phyloP scores from a whole-genome alignment of 1,140 invertebrate species.

The Gerris buenoi region DNA sequence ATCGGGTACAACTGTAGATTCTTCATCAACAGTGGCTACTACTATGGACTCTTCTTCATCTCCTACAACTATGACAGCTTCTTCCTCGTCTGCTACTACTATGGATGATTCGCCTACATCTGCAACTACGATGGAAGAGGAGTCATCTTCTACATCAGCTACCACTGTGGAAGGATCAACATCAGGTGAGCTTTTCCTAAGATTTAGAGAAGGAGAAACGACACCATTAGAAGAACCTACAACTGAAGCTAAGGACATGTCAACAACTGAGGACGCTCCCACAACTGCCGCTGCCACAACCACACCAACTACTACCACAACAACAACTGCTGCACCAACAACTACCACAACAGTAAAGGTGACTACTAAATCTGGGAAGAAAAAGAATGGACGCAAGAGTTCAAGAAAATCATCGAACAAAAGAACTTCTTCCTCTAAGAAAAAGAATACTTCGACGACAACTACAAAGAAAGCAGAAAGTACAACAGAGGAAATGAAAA shows the following conservation, averaged over 20 bases:
- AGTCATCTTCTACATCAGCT: neutral
- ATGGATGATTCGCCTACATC: neutral
- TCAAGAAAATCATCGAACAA: conserved; percentile 6
- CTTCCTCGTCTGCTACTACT: neutral
- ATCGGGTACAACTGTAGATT: too few relatives aligned
- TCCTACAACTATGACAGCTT: neutral
- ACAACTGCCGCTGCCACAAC: conserved; percentile 8
- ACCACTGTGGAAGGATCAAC: too few relatives aligned
- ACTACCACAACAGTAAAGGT: conserved; percentile 10
- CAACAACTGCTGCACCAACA: conserved; percentile 11
- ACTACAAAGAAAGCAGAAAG: conserved; percentile 5
- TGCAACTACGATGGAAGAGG: neutral
- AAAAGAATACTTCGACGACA: conserved; percentile 5
- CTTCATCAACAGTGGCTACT: neutral
- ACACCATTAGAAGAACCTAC: too few relatives aligned
- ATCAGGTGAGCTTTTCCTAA: too few relatives aligned
- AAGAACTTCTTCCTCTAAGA: conserved; percentile 5
- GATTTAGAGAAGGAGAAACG: too few relatives aligned
- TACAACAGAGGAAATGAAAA: conserved; percentile 6
- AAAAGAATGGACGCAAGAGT: conserved; percentile 6
- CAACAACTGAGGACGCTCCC: too few relatives aligned
- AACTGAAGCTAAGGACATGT: too few relatives aligned
- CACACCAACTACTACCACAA: conserved; percentile 6
- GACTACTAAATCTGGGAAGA: conserved; percentile 6
- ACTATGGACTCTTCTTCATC: neutral